Evolutionary conservation across 2,797 vertebrate species (phyloP).

Genomic region (Choloepus didactylus): DNA sequence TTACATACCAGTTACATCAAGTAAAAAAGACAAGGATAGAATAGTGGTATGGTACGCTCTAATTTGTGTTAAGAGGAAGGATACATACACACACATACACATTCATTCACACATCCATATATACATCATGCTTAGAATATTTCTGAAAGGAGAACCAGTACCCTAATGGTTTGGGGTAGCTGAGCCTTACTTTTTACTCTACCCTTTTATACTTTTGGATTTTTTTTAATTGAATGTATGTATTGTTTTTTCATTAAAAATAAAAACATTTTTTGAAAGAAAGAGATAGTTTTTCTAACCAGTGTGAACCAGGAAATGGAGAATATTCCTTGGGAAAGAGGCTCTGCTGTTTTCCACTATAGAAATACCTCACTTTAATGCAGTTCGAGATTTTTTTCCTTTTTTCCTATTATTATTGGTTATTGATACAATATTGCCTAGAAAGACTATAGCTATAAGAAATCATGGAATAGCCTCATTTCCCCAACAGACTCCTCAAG

Average conservation of each 20-base stretch:
- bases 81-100: too few relatives aligned
- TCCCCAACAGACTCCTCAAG: neutral
- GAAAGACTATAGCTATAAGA: neutral
- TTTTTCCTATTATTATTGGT: neutral
- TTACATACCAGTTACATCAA: neutral
- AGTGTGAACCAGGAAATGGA: neutral
- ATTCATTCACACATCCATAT: neutral
- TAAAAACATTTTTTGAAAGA: neutral
- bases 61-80: neutral
- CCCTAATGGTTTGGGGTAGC: rapidly evolving
- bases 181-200: neutral
- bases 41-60: rapidly evolving
- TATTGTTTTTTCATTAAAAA: neutral
- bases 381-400: neutral
- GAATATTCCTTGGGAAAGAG: neutral
- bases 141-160: neutral
- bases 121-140: rapidly evolving
- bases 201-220: neutral
- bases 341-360: neutral
- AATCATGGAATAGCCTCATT: rapidly evolving
- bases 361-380: rapidly evolving
- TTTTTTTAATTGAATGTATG: neutral
- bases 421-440: too few relatives aligned
- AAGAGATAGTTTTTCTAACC: neutral
- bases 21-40: neutral